Base-by-base conservation (phyloP, 2,113 vertebrate genomes). In the Pseudorhombus dupliciocellatus region DNA sequence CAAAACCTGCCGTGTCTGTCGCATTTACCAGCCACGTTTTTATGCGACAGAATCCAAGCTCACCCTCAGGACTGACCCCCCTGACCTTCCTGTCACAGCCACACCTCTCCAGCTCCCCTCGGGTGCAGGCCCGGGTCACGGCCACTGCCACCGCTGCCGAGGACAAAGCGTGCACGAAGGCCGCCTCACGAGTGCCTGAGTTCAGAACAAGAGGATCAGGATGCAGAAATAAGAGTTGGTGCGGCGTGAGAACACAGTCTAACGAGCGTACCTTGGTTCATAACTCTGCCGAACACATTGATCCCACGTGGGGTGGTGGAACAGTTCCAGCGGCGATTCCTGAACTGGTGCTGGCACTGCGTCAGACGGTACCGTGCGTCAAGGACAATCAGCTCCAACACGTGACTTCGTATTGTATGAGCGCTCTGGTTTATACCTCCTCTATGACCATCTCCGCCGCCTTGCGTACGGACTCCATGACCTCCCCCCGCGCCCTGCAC, bases 1-100 rank as follows among this genome's bases (percentile, higher is more conserved):
- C n/a, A n/a, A n/a, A n/a, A n/a, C n/a, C n/a, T n/a, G n/a, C n/a
- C n/a, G n/a, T n/a, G n/a, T n/a, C n/a, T n/a, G n/a, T n/a, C n/a
- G n/a, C n/a, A 63, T 66, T 60, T 42, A 50, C 16, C n/a, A 0
- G 5, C 34, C 66, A 26, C 40, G 77, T 76, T 66, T 77, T 70
- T 21, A 76, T 76, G 59, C 31, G 66, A 57, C 24, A 63, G 52
- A 71, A 50, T 55, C 37, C 22, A 51, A 34, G 76, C 91, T 90
- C 85, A 94, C 93, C 94, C 87, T 95, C 92, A 0, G 93, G 90
- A 65, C 93, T 95, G 89, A 92, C 84, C 48, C 94, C 94, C 58
- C 34, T 53, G 90, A 93, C 90, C 81, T 87, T 94, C 84, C 22
- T 65, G 89, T 95, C 84, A 0, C 94, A 96, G 66, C 94, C 94